Evolutionary conservation across 1,140 invertebrate genomes (phyloP).

Genomic region (Caenorhabditis remanei): DNA sequence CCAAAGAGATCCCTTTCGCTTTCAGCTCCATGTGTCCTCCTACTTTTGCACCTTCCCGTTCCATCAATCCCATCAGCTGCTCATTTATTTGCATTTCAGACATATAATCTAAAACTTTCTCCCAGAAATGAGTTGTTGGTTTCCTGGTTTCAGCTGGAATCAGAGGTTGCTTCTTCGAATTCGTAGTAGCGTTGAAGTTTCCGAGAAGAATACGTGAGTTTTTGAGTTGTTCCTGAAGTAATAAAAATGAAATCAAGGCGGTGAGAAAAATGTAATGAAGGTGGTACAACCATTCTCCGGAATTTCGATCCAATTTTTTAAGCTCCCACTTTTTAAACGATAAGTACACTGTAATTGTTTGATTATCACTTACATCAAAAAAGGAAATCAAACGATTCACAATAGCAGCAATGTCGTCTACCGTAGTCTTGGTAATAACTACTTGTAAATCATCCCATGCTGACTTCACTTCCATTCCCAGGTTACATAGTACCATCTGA

Average conservation of each 20-base stretch:
- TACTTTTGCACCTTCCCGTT: conserved; percentile 71
- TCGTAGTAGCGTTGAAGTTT: conserved; percentile 27
- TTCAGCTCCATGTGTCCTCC: conserved; percentile 71
- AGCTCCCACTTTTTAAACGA: too few relatives aligned
- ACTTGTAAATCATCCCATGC: conserved; percentile 73
- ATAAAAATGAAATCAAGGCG: too few relatives aligned
- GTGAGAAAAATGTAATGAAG: too few relatives aligned
- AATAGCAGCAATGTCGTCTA: conserved; percentile 71
- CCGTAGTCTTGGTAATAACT: conserved; percentile 74
- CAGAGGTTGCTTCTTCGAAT: neutral
- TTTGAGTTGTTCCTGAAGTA: conserved; percentile 72
- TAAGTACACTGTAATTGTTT: too few relatives aligned
- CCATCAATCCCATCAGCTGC: conserved; percentile 65
- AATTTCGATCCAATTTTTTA: too few relatives aligned
- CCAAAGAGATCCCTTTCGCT: conserved; percentile 69
- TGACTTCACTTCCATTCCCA: conserved; percentile 65
- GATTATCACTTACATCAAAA: too few relatives aligned
- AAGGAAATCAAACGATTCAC: conserved; percentile 69
- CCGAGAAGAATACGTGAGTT: conserved; percentile 57
- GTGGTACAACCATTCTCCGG: too few relatives aligned
- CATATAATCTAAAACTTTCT: conserved; percentile 69
- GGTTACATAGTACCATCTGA: neutral
- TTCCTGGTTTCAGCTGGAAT: neutral
- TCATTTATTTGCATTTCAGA: conserved; percentile 70
- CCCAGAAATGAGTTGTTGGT: conserved; percentile 66